Evolutionary conservation across 2,797 vertebrate species (phyloP).

Genomic region (Hafferia zeledoni): DNA sequence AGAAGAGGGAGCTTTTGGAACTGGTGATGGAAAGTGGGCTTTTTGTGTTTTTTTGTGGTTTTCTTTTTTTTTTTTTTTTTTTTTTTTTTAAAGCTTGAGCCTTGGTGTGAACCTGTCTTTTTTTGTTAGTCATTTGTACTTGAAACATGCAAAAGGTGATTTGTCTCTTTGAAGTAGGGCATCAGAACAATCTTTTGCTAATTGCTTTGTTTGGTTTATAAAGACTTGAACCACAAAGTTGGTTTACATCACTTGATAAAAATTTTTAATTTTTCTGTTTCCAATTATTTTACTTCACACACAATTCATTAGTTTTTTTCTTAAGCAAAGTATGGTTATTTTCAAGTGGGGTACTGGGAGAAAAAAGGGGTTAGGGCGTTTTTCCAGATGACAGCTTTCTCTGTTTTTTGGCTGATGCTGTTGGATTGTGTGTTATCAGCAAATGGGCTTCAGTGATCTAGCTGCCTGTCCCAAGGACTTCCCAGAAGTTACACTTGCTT

Average conservation of each 20-base stretch:
- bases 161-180: background rate
- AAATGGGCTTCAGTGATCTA: background rate
- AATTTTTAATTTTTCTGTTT: constrained; percentile 26
- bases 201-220: constrained; percentile 40
- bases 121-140: background rate
- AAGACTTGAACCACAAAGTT: constrained; percentile 33
- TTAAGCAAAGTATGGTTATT: background rate
- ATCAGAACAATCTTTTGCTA: background rate
- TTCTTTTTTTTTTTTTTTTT: background rate
- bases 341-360: background rate
- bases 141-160: background rate
- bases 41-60: background rate
- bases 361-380: background rate
- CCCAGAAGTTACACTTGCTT: background rate
- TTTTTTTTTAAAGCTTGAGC: background rate
- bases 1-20: background rate
- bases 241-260: constrained; percentile 16
- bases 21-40: background rate
- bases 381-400: background rate
- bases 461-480: background rate
- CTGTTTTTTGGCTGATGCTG: background rate
- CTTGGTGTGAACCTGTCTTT: background rate
- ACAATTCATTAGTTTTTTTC: constrained; percentile 33
- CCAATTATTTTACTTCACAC: background rate
- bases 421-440: background rate